Conservation (phyloP, 1,140 invertebrate genomes). For the Nephotettix cincticeps region DNA sequence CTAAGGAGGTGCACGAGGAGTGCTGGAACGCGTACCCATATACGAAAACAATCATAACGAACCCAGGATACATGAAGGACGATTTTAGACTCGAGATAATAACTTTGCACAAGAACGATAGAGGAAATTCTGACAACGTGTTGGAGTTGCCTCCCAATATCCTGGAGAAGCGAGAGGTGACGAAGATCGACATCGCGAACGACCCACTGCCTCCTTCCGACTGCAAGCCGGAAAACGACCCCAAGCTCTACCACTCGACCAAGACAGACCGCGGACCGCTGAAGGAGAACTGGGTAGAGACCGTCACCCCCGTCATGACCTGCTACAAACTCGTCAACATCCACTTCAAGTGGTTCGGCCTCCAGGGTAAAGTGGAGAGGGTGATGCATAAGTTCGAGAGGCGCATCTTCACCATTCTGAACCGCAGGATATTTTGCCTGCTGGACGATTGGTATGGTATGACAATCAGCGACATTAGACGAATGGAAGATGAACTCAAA, state of each 20-base stretch:
- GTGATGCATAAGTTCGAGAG: background rate
- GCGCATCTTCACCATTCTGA: slow-evolving; percentile 6
- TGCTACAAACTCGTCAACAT: slow-evolving; percentile 26
- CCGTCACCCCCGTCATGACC: slow-evolving; percentile 22
- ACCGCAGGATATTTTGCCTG: background rate
- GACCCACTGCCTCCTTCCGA: slow-evolving; percentile 57
- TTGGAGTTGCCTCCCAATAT: slow-evolving; percentile 84
- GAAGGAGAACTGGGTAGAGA: slow-evolving; percentile 68
- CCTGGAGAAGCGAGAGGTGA: slow-evolving; percentile 82
- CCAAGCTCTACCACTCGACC: slow-evolving; percentile 82
- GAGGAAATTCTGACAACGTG: slow-evolving; percentile 93
- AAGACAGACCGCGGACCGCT: slow-evolving; percentile 92
- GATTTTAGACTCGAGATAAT: slow-evolving; percentile 96
- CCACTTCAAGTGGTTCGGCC: slow-evolving; percentile 26
- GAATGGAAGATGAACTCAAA: slow-evolving; percentile 1
- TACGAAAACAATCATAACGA: slow-evolving; percentile 94
- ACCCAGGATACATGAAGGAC: slow-evolving; percentile 93
- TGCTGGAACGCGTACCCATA: slow-evolving; percentile 99
- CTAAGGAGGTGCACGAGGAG: slow-evolving; percentile 93
- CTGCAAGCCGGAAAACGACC: slow-evolving; percentile 83
- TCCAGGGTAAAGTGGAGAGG: slow-evolving; percentile 16
- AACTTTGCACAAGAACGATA: slow-evolving; percentile 93
- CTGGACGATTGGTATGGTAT: slow-evolving; percentile 23
- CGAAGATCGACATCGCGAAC: slow-evolving; percentile 51
- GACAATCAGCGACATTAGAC: background rate